These are phyloP conservation scores for Scaptomyza caliginosa DNA, from an alignment of 2,888 invertebrate genomes.

Conservation along the genomic window DNA sequence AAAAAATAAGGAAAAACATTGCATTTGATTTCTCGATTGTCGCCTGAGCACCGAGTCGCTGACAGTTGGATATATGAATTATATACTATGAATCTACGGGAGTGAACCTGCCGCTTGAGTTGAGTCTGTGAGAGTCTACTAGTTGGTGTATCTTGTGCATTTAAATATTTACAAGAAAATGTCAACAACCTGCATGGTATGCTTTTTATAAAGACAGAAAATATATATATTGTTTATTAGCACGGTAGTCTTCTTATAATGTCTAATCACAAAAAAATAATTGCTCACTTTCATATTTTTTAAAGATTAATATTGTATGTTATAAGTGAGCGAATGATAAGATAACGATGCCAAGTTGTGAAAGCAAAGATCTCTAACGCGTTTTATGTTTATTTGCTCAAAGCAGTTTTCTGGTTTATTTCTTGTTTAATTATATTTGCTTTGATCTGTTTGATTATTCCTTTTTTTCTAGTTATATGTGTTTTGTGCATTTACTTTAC, in stretches of 20 bases:
- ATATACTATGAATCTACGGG: not conserved
- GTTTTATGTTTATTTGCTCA: not conserved
- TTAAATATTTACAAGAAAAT: conserved; percentile 69
- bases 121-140: conserved; percentile 39
- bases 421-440: not conserved
- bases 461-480: not conserved
- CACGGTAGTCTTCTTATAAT: too few relatives aligned
- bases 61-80: conserved; percentile 47
- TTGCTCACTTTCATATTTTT: too few relatives aligned
- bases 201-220: too few relatives aligned
- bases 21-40: conserved; percentile 71
- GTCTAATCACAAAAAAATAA: too few relatives aligned
- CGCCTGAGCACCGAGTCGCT: conserved; percentile 36
- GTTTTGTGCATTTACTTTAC: not conserved
- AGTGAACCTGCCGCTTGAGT: conserved; percentile 31
- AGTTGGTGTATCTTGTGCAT: conserved; percentile 29
- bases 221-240: too few relatives aligned
- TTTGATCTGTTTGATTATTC: not conserved
- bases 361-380: not conserved
- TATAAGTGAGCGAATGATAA: not conserved
- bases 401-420: not conserved
- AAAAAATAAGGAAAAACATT: conserved; percentile 50
- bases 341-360: not conserved
- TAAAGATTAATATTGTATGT: too few relatives aligned
- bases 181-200: too few relatives aligned